Conservation (phyloP, 2,113 vertebrate species). For the Entomyzon cyanotis region DNA sequence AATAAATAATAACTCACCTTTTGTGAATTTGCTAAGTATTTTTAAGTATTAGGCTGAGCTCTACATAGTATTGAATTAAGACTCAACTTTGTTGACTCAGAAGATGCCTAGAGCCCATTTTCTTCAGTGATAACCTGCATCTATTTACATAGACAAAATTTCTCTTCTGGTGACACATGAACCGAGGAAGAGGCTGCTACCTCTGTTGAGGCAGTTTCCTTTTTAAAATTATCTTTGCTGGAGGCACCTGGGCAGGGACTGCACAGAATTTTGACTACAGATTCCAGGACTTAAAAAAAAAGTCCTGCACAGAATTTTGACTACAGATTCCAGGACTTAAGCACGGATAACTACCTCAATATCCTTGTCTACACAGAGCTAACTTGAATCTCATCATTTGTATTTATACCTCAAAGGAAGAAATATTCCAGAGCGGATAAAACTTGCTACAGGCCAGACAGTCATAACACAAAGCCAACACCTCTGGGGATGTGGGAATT, state of each 20-base stretch:
- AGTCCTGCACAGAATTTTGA: not conserved
- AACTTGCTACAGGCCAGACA: not conserved
- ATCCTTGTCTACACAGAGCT: not conserved
- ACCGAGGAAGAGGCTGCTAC: fast-evolving
- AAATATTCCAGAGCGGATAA: not conserved
- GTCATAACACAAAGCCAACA: not conserved
- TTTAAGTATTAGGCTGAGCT: not conserved
- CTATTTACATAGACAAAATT: not conserved
- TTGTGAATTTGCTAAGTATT: not conserved
- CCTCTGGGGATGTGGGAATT: not conserved
- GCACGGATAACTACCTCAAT: not conserved
- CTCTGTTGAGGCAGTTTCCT: not conserved
- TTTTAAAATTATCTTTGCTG: not conserved
- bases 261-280: not conserved
- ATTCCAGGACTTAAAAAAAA: not conserved
- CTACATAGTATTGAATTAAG: not conserved
- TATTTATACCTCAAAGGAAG: not conserved
- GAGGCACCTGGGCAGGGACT: not conserved
- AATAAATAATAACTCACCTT: not conserved
- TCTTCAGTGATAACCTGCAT: not conserved
- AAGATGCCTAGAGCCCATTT: not conserved
- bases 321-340: not conserved
- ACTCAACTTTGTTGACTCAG: not conserved
- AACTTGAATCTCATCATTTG: not conserved
- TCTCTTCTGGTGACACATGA: not conserved